Evolutionary conservation across 2,888 invertebrate genomes (phyloP).

Genomic region (Capitulum mitella): DNA sequence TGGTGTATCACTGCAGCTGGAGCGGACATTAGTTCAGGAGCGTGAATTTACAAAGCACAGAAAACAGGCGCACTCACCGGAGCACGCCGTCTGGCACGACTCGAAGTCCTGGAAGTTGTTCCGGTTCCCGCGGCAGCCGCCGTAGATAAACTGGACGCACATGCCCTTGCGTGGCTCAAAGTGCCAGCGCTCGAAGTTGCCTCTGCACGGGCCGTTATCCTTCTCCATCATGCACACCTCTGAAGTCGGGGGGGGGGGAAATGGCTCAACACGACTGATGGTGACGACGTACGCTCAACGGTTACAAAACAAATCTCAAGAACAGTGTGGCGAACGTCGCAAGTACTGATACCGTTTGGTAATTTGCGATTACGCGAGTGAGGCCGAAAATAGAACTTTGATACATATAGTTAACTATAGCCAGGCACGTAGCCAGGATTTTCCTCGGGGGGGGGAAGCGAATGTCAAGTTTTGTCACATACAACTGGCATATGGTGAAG

Average conservation of each 20-base stretch:
- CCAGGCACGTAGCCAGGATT: too few species aligned
- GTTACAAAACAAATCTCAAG: not conserved
- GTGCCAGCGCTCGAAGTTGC: constrained; percentile 78
- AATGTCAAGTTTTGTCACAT: too few species aligned
- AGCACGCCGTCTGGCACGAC: constrained; percentile 50
- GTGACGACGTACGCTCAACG: not conserved
- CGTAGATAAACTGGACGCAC: constrained; percentile 76
- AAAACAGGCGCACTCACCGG: not conserved
- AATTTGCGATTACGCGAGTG: accelerated
- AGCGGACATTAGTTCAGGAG: too few species aligned
- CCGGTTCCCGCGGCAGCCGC: constrained; percentile 79
- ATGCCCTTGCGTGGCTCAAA: constrained; percentile 61
- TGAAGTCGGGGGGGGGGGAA: too few species aligned
- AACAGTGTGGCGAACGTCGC: not conserved
- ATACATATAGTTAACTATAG: too few species aligned
- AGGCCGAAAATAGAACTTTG: not conserved
- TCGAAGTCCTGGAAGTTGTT: constrained; percentile 75
- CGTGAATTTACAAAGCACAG: not conserved
- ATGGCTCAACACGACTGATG: too few species aligned
- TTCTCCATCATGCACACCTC: constrained; percentile 41
- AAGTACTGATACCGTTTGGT: too few species aligned
- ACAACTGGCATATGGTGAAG: too few species aligned
- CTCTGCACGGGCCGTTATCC: constrained; percentile 79
- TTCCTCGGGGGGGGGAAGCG: too few species aligned
- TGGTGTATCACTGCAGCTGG: not conserved